A percentile compares a stretch with the other conserved stretches of the same genome.
Evolutionary conservation across 2,797 vertebrate genomes (phyloP).

Genomic region (Squalus acanthias): DNA sequence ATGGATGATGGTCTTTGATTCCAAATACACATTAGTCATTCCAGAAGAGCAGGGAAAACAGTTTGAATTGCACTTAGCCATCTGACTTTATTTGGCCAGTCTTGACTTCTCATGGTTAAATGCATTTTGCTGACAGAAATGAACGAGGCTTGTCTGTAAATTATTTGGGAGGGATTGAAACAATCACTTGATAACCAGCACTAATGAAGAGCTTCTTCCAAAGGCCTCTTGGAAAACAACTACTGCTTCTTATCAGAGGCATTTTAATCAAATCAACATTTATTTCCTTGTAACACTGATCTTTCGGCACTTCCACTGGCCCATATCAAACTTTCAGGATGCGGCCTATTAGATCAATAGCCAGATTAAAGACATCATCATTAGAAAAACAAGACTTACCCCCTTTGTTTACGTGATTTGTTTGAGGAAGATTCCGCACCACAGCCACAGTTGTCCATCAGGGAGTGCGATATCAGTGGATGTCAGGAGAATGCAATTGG

Average conservation of each 20-base stretch:
- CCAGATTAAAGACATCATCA: constrained; percentile 40
- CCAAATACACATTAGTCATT: constrained; percentile 26
- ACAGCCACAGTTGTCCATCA: constrained; percentile 27
- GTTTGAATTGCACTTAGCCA: not conserved
- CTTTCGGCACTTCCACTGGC: constrained; percentile 57
- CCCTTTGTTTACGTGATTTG: constrained; percentile 44
- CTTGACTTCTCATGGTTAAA: not conserved
- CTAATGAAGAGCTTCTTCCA: constrained; percentile 5
- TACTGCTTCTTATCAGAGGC: constrained; percentile 44
- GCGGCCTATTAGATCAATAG: constrained; percentile 32
- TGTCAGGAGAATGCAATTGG: constrained; percentile 34
- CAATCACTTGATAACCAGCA: constrained; percentile 33
- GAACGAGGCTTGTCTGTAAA: constrained; percentile 33
- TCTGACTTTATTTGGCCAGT: constrained; percentile 30
- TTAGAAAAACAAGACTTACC: constrained; percentile 47
- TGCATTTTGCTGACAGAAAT: constrained; percentile 38
- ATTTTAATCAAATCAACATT: constrained; percentile 60
- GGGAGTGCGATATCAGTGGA: constrained; percentile 25
- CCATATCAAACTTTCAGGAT: constrained; percentile 39
- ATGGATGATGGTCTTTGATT: constrained; percentile 13
- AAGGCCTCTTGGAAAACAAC: constrained; percentile 34
- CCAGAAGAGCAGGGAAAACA: not conserved
- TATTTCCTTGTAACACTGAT: constrained; percentile 62
- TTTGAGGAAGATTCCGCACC: constrained; percentile 22
- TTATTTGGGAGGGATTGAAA: constrained; percentile 34